Evolutionary conservation across 2,888 invertebrate genomes (phyloP), one percentile per base, ranked within the genome.

Genomic region (Latrodectus hesperus): DNA sequence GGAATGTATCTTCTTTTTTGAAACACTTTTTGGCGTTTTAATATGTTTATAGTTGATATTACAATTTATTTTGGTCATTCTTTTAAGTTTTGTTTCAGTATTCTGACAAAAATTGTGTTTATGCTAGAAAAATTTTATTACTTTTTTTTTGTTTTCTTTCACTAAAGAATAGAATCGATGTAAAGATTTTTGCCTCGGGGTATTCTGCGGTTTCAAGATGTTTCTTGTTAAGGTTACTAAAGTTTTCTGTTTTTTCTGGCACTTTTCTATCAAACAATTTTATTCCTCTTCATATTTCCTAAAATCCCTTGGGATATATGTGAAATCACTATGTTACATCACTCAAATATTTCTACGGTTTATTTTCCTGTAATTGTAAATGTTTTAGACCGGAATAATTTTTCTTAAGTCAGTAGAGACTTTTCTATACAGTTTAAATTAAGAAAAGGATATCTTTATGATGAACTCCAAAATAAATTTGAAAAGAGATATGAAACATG

Each of bases 201-300:
- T 22, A 51, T 60, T 65, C 12, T 71, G 77, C 72, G 77, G 51
- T 83, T 84, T 83, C 72, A 71, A 83, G 75, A 83, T 76, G 83
- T 83, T 83, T 84, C 77, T 84, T 77, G 84, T 84, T 84, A 76
- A 71, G n/a, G 17, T 76, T 17, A 55, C 49, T 53, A 6, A 16
- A n/a, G 17, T 65, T 73, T 49, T 52, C 17, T 77, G 38, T 70
- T 76, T 60, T 65, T 73, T 17, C 68, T 51, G 51, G 70, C 68
- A 75, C 68, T 70, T 83, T 38, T 60, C 55, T 82, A 75, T 70
- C 60, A 70, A 64, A n/a, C n/a, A n/a, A 67, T 77, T 77, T 67
- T 65, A 77, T 71, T 52, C 65, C 65, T 78, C 26, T 55, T 74
- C 53, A 53, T 52, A 10, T 14, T 49, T 49, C 60, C 49, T 60